These are phyloP conservation scores for Aleiodes alternator DNA, from an alignment of 2,888 invertebrate species.

Conservation along the genomic window DNA sequence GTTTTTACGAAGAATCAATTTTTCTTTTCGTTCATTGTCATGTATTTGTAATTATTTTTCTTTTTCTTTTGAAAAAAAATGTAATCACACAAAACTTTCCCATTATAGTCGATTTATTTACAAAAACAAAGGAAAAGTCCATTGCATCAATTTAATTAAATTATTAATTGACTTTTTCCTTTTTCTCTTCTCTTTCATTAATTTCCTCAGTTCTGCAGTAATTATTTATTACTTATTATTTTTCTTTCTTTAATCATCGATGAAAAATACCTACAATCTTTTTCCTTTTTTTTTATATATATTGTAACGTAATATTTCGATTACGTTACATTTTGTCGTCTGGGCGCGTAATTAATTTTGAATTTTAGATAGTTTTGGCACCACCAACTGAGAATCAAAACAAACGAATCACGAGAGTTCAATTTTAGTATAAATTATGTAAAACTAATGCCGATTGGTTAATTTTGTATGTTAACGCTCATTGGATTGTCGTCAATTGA, in stretches of 20 bases:
- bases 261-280: constrained; percentile 64
- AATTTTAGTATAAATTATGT: too few species aligned
- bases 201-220: constrained; percentile 29
- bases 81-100: constrained; percentile 75
- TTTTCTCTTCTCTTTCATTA: constrained; percentile 42
- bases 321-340: too few species aligned
- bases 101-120: constrained; percentile 71
- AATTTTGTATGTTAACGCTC: too few species aligned
- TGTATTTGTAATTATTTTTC: too few species aligned
- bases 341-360: too few species aligned
- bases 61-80: constrained; percentile 73
- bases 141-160: constrained; percentile 68
- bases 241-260: constrained; percentile 65
- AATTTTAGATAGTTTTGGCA: too few species aligned
- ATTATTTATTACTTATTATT: constrained; percentile 38
- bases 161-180: constrained; percentile 43
- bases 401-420: too few species aligned
- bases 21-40: constrained; percentile 53
- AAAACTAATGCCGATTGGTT: too few species aligned
- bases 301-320: too few species aligned
- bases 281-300: constrained; percentile 20
- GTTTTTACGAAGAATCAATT: constrained; percentile 76
- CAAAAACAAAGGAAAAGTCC: constrained; percentile 71
- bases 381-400: too few species aligned
- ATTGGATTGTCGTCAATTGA: too few species aligned